Evolutionary conservation across 2,113 vertebrate genomes (phyloP).

Genomic region (Megaceryle torquata): DNA sequence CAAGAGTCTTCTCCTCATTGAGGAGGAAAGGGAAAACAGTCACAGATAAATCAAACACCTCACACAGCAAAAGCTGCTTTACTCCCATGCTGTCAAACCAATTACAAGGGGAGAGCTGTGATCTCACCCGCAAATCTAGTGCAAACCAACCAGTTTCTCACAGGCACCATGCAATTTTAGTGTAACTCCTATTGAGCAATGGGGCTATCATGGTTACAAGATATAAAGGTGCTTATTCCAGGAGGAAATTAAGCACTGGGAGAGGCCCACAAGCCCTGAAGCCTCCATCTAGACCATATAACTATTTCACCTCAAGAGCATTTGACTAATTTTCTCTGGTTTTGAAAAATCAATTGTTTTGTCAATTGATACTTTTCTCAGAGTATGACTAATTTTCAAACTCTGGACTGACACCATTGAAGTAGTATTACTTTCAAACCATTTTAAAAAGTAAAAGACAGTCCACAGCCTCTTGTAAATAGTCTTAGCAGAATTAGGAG

Average conservation of each 20-base stretch:
- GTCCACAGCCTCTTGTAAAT: neutral
- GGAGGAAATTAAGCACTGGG: neutral
- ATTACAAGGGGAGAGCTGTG: neutral
- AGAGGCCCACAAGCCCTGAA: neutral
- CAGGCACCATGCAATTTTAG: neutral
- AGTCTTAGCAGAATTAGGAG: neutral
- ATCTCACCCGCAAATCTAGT: neutral
- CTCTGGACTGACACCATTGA: neutral
- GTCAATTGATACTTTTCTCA: neutral
- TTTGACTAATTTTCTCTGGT: neutral
- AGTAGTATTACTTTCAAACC: neutral
- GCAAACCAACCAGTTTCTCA: neutral
- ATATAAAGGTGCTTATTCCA: neutral
- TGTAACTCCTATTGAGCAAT: neutral
- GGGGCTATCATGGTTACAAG: neutral
- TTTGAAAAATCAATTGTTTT: neutral
- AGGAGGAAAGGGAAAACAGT: neutral
- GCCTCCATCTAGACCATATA: neutral
- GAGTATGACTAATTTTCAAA: neutral
- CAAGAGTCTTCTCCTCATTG: neutral
- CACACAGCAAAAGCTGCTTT: neutral
- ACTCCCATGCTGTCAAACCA: neutral
- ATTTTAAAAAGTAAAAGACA: neutral
- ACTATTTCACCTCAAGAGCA: neutral
- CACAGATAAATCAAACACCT: neutral